phyloP scores from a whole-genome alignment of 2,797 vertebrate species.

The Cossypha heuglini region DNA sequence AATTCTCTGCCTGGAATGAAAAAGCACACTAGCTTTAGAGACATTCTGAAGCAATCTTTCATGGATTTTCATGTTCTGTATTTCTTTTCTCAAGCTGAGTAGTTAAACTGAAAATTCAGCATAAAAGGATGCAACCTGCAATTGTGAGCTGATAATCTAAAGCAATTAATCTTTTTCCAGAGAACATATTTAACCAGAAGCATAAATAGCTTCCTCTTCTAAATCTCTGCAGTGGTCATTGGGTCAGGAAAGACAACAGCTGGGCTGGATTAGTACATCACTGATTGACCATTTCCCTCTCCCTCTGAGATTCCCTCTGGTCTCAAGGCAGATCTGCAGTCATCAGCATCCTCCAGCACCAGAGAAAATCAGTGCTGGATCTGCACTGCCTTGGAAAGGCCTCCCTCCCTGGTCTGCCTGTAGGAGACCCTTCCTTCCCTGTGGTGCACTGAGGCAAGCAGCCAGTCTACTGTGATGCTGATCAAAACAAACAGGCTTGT shows the following conservation, averaged over 20 bases:
- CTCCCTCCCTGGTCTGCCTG: neutral
- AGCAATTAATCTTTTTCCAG: conserved; percentile 7
- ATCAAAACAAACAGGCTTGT: conserved; percentile 43
- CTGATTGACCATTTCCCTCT: neutral
- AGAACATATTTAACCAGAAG: neutral
- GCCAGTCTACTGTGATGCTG: neutral
- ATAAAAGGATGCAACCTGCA: neutral
- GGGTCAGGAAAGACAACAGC: conserved; percentile 6
- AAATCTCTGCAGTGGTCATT: neutral
- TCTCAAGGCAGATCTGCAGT: conserved; percentile 1
- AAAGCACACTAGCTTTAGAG: neutral
- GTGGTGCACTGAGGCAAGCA: neutral
- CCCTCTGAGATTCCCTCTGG: neutral
- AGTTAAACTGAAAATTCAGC: neutral
- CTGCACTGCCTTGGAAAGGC: neutral
- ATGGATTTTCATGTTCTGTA: neutral
- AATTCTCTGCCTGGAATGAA: conserved; percentile 89
- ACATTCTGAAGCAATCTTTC: neutral
- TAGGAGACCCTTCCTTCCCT: conserved; percentile 7
- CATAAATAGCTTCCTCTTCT: conserved; percentile 3
- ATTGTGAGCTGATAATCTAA: neutral
- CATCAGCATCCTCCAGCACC: neutral
- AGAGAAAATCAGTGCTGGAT: neutral
- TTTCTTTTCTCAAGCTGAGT: neutral
- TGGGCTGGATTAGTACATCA: conserved; percentile 2